Evolutionary conservation across 2,888 invertebrate genomes (phyloP).

Genomic region (Creontiades dilutus): DNA sequence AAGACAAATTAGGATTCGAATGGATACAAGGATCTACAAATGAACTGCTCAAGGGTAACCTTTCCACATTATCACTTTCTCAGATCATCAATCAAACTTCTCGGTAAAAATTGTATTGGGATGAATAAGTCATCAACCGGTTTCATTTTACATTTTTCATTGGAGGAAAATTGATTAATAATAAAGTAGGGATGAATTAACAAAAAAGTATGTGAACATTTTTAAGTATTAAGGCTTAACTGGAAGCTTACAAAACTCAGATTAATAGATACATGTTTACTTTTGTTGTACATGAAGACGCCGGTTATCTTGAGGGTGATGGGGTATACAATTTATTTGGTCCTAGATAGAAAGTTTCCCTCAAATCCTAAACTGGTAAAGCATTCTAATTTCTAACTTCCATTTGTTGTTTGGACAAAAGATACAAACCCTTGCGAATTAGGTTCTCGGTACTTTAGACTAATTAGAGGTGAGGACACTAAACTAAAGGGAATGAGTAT

Average conservation of each 20-base stretch:
- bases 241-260: not conserved
- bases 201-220: not conserved
- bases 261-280: not conserved
- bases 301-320: not conserved
- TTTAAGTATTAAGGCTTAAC: not conserved
- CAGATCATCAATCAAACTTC: not conserved
- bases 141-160: no score
- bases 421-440: not conserved
- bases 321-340: not conserved
- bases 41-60: not conserved
- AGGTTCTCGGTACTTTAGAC: not conserved
- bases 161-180: no score
- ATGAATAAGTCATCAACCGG: no score
- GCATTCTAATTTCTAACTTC: not conserved
- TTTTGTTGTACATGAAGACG: not conserved
- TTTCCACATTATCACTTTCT: constrained; percentile 20
- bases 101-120: no score
- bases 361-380: not conserved
- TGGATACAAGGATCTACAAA: no score
- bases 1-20: no score
- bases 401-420: not conserved
- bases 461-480: not conserved
- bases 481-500: not conserved
- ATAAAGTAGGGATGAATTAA: not conserved
- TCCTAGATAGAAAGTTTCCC: not conserved